Base-by-base conservation (phyloP, 92 coral and sea anemone species). In the Scolanthus callimorphus region DNA sequence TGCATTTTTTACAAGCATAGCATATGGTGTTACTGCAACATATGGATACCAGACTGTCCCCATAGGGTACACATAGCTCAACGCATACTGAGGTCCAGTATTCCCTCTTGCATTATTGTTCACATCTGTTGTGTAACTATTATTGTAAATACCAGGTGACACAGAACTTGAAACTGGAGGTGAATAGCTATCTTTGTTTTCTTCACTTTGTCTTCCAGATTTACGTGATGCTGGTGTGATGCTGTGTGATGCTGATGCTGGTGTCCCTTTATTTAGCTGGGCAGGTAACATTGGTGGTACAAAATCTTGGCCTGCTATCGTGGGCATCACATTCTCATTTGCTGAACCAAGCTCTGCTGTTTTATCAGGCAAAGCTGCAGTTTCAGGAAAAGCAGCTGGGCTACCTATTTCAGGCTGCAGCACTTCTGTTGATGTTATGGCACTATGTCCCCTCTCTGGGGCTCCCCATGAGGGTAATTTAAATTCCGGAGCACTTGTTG, bases 11-110 rank as follows among this genome's bases (percentile, higher is more conserved):
- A 24, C 56, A 4, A 56, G 22, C 39, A 46, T 52, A 6, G 64
- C 65, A 19, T 68, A 68, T 8, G 75, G 75, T 54, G 75, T 68
- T 17, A 68, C 58, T 15, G 75, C 75, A 3, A 68, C 75, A 29
- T 68, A 68, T 6, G 75, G 75, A 46, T 68, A 68, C 75, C 75
- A 68, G 19, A 68, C 57, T 8, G 65, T 68, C 29, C 75, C 75
- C 75, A 68, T 68, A 1, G 75, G 75, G 26, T 68, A 68, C 20
- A 68, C 75, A 57, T 68, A 68, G 23, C 75, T 68, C 44, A 68
- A 25, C 29, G 75, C 65, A 56, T 57, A 68, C n/a, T 49, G 58
- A 26, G 46, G 63, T 17, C 75, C 65, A 11, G 22, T 54, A 9
- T 20, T 68, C 20, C 53, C 37, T 21, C 27, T n/a, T 20, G 10